Evolutionary conservation across 2,113 vertebrate species (phyloP).

Genomic region (Casuarius casuarius): DNA sequence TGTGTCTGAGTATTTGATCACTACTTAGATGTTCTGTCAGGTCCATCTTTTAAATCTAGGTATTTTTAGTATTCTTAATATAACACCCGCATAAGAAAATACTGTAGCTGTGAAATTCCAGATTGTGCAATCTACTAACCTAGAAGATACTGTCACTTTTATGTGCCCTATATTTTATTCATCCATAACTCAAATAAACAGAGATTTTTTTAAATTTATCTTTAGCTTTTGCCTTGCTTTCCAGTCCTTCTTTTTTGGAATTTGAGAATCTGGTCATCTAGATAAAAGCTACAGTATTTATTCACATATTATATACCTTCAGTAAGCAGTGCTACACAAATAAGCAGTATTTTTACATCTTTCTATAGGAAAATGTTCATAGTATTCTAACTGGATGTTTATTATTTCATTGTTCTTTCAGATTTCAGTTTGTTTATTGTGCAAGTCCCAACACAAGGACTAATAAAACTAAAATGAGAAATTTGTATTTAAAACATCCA

Average conservation of each 20-base stretch:
- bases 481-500: not conserved
- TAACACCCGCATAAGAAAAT: conserved; percentile 29
- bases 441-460: not conserved
- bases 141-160: conserved; percentile 41
- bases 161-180: conserved; percentile 51
- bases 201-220: not conserved
- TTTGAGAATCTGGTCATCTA: conserved; percentile 5
- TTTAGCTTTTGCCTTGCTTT: conserved; percentile 11
- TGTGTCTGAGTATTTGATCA: not conserved
- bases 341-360: not conserved
- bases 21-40: conserved; percentile 7
- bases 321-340: not conserved
- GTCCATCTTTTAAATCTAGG: conserved; percentile 9
- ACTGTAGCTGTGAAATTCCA: conserved; percentile 44
- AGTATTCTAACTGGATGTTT: not conserved
- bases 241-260: not conserved
- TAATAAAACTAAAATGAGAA: conserved; percentile 15
- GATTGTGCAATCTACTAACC: conserved; percentile 38
- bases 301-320: not conserved
- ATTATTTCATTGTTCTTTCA: not conserved
- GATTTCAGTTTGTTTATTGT: not conserved
- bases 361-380: not conserved
- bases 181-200: conserved; percentile 36
- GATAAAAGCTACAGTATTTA: not conserved
- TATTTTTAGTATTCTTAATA: conserved; percentile 30